phyloP scores from a whole-genome alignment of 1,140 invertebrate species.

The Drosophila yakuba region DNA sequence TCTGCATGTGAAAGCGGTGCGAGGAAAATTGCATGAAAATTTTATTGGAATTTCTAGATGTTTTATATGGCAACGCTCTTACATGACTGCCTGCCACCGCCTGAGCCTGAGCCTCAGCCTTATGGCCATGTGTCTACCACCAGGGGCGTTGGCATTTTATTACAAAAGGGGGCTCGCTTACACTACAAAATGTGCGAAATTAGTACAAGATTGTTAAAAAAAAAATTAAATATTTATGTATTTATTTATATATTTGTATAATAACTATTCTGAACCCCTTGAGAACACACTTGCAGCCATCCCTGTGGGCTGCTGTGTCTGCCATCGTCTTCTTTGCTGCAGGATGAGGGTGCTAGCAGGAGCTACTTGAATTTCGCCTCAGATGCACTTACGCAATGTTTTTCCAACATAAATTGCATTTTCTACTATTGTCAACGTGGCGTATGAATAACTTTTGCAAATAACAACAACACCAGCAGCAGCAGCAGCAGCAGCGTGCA shows the following conservation, averaged over 20 bases:
- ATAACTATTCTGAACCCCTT: too few species aligned
- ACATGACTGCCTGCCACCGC: conserved; percentile 58
- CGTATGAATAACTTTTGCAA: conserved; percentile 70
- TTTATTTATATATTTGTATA: too few species aligned
- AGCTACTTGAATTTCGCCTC: conserved; percentile 65
- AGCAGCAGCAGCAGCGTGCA: background rate
- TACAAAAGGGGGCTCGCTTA: background rate
- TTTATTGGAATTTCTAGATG: conserved; percentile 69
- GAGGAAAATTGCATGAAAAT: conserved; percentile 67
- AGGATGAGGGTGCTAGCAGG: conserved; percentile 19
- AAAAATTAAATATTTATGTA: too few species aligned
- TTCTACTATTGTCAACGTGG: conserved; percentile 70
- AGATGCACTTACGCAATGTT: conserved; percentile 71
- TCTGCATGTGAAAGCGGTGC: conserved; percentile 49
- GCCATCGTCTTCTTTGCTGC: conserved; percentile 19
- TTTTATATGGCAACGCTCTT: conserved; percentile 66
- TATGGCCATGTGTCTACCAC: conserved; percentile 29
- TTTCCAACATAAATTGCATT: conserved; percentile 73
- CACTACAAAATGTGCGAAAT: too few species aligned
- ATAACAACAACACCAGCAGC: conserved; percentile 40
- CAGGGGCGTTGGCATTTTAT: background rate
- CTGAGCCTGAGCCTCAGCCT: conserved; percentile 40
- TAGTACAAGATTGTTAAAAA: too few species aligned
- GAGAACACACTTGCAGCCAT: background rate
- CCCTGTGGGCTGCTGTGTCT: conserved; percentile 15